phyloP scores from a whole-genome alignment of 2,888 invertebrate species.

The Eupeodes latifasciatus region DNA sequence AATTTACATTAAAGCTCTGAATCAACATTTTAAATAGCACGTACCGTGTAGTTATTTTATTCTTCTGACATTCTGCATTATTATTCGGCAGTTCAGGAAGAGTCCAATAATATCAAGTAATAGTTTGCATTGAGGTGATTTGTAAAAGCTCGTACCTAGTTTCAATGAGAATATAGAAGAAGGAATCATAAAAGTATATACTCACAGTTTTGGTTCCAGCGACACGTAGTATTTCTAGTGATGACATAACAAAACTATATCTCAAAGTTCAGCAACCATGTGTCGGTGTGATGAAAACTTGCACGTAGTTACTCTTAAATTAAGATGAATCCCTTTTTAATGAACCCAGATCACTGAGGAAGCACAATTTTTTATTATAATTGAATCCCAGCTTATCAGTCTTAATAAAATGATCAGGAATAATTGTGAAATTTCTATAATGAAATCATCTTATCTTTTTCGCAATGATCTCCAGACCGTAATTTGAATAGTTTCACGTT shows the following conservation, averaged over 20 bases:
- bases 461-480: not conserved
- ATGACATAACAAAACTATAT: slow-evolving; percentile 41
- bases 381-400: slow-evolving; percentile 47
- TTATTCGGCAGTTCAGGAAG: too few relatives aligned
- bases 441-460: slow-evolving; percentile 29
- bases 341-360: slow-evolving; percentile 22
- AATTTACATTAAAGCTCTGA: too few relatives aligned
- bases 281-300: not conserved
- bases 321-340: not conserved
- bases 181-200: too few relatives aligned
- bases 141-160: not conserved
- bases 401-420: slow-evolving; percentile 36
- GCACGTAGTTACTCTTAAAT: not conserved
- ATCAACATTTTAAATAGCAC: too few relatives aligned
- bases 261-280: slow-evolving; percentile 30
- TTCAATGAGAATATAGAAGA: not conserved
- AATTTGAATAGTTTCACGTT: not conserved
- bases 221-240: not conserved
- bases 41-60: too few relatives aligned
- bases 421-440: slow-evolving; percentile 42
- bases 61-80: too few relatives aligned
- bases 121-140: not conserved
- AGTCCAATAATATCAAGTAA: not conserved
- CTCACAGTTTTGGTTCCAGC: not conserved
- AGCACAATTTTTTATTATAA: slow-evolving; percentile 15